Evolutionary conservation across 2,888 invertebrate genomes (phyloP).

Genomic region (Timema podura): DNA sequence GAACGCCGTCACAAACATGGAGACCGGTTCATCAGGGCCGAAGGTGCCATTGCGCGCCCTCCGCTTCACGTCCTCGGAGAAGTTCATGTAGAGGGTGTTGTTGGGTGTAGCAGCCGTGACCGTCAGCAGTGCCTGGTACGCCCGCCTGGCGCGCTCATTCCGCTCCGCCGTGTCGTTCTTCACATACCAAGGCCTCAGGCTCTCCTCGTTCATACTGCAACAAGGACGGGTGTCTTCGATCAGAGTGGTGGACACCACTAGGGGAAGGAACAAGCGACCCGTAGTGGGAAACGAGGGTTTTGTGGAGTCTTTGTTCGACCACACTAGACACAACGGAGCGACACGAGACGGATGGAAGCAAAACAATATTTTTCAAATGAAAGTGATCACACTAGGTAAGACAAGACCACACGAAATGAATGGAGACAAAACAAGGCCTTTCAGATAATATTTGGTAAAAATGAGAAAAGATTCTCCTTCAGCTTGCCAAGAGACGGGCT

Average conservation of each 20-base stretch:
- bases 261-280: not conserved
- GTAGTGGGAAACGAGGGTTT: not conserved
- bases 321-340: too few relatives aligned
- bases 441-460: too few relatives aligned
- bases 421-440: too few relatives aligned
- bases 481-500: too few relatives aligned
- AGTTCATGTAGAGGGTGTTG: conserved; percentile 70
- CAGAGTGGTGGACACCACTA: not conserved
- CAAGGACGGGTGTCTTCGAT: conserved; percentile 7
- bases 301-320: not conserved
- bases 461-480: too few relatives aligned
- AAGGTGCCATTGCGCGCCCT: conserved; percentile 69
- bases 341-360: too few relatives aligned
- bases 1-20: conserved; percentile 90
- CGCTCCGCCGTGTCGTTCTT: conserved; percentile 72
- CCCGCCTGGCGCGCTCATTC: conserved; percentile 78
- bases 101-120: conserved; percentile 81
- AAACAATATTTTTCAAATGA: too few relatives aligned
- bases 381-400: too few relatives aligned
- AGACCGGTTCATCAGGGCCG: conserved; percentile 68
- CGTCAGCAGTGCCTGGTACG: conserved; percentile 82
- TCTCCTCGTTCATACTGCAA: conserved; percentile 54
- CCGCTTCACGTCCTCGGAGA: conserved; percentile 64
- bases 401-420: too few relatives aligned
- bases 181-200: conserved; percentile 82